Base-by-base conservation (phyloP, 2,888 invertebrate genomes). In the Drosophila meridionalis region DNA sequence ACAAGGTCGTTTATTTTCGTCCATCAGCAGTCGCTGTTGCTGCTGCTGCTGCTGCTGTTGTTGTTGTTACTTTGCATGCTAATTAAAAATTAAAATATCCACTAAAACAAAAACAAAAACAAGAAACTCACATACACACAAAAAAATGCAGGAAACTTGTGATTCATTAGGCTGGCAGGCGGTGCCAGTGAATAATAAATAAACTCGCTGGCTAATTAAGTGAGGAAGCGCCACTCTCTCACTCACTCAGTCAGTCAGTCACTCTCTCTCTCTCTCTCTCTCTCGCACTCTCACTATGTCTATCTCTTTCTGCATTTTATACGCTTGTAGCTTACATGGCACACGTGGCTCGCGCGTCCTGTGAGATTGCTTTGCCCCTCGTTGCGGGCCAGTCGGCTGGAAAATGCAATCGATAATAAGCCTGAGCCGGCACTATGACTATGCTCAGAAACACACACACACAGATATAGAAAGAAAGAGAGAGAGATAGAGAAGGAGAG, bases 41-140 rank as follows among this genome's bases (percentile, higher is more conserved):
- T 59, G 60, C 14, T 53, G 68, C 65, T 50, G 50, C 20, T 36
- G 36, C 36, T 56, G 50, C 56, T 57, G 66, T 70, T 58, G 63
- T 52, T 56, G 64, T 64, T 53, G 38, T 60, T 74, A 70, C 63
- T 79, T 80, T 87, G 87, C 81, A 81, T 88, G 75, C 83, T 84
- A 89, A 87, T 87, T 89, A 87, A 87, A 87, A 87, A 87, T 87
- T 87, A 87, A 87, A 87, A 87, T 87, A 87, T 89, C 81, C 76
- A 84, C 82, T 82, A 84, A 84, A 69, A 72, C 76, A 76, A 72
- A 32, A 50, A 32, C 48, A 50, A 63, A 73, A n/a, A n/a, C n/a
- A n/a, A n/a, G n/a, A n/a, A n/a, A n/a, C n/a, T n/a, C n/a, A n/a
- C n/a, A n/a, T n/a, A 53, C 3, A 12, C 11, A 26, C 36, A 53